These are phyloP conservation scores for Orbicella faveolata DNA, from an alignment of 64 coral and sea anemone genomes.

Conservation along the genomic window DNA sequence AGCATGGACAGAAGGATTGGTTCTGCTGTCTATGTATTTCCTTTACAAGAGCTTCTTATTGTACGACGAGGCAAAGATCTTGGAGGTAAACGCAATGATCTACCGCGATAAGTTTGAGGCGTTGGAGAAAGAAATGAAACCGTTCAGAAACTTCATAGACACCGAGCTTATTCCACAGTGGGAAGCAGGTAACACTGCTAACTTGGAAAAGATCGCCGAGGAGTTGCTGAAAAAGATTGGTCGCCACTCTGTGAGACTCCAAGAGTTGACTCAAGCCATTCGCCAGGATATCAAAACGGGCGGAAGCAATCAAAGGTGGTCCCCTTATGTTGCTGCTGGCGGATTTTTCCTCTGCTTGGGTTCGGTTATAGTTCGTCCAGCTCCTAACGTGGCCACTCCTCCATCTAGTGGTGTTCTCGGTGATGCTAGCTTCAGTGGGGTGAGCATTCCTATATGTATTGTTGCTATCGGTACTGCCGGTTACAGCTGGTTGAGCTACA, in stretches of 20 bases:
- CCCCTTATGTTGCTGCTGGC: neutral
- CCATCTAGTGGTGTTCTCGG: too few relatives aligned
- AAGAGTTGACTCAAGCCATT: neutral
- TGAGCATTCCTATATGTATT: neutral
- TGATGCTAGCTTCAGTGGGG: neutral
- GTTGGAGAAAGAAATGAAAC: neutral
- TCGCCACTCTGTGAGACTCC: neutral
- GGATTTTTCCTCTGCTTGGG: neutral
- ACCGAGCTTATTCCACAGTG: neutral
- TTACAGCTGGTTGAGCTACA: neutral
- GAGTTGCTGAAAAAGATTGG: neutral
- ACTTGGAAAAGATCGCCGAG: neutral
- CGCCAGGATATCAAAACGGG: neutral
- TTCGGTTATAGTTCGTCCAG: neutral
- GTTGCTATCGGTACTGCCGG: neutral
- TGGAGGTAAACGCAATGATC: neutral
- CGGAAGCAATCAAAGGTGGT: neutral
- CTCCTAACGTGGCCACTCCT: neutral
- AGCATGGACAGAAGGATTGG: neutral
- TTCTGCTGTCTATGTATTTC: neutral
- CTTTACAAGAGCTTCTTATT: neutral
- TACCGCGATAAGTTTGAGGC: neutral
- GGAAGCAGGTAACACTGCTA: neutral
- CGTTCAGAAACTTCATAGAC: neutral
- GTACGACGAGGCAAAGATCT: neutral